Conservation (phyloP, 2,797 vertebrate species). For the Lithobates pipiens region DNA sequence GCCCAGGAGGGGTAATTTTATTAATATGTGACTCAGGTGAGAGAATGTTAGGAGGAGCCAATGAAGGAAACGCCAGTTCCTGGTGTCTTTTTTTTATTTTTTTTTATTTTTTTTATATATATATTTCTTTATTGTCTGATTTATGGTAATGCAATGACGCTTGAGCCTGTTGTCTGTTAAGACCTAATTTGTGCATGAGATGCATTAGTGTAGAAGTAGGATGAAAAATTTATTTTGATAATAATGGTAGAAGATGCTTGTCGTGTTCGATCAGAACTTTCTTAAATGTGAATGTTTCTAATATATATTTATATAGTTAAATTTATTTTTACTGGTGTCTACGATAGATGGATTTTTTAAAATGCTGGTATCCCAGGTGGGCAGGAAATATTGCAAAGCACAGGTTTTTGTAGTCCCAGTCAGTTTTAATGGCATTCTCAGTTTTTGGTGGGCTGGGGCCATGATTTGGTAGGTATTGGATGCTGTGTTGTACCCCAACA, state of each 20-base stretch:
- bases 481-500: neutral
- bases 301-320: slow-evolving; percentile 32
- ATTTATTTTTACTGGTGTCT: slow-evolving; percentile 15
- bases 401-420: slow-evolving; percentile 2
- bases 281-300: slow-evolving; percentile 5
- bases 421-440: neutral
- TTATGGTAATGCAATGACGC: neutral
- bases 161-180: neutral
- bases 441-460: too few species aligned
- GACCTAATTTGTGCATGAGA: slow-evolving; percentile 2
- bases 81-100: slow-evolving; percentile 1
- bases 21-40: neutral
- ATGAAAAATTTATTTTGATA: slow-evolving; percentile 38
- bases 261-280: neutral
- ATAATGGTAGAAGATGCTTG: neutral
- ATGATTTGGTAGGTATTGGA: neutral
- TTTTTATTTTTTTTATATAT: too few species aligned
- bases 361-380: neutral
- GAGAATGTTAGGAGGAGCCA: neutral
- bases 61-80: slow-evolving; percentile 5
- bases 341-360: neutral
- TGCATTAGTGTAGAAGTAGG: neutral
- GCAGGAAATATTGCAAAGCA: neutral
- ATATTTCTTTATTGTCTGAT: slow-evolving; percentile 10
- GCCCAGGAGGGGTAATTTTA: neutral